Evolutionary conservation across 2,797 vertebrate species (phyloP).

Genomic region (Arrhamphus sclerolepis): DNA sequence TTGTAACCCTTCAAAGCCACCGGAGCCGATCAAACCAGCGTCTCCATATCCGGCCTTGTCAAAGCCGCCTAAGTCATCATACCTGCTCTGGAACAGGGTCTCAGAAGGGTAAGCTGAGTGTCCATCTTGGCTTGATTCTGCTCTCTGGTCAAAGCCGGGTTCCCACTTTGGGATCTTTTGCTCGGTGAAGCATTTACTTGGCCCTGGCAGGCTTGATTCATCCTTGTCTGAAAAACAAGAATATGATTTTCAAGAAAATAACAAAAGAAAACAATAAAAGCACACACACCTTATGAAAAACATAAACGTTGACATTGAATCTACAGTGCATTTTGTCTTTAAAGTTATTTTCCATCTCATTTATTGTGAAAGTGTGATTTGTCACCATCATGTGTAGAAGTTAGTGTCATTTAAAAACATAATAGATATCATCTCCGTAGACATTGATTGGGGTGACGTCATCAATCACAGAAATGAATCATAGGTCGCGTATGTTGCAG

Average conservation of each 20-base stretch:
- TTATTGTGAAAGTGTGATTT: too few species aligned
- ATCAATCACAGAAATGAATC: too few species aligned
- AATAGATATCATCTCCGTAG: too few species aligned
- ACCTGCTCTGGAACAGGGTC: constrained; percentile 71
- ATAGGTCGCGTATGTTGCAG: too few species aligned
- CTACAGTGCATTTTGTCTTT: too few species aligned
- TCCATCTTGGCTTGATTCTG: constrained; percentile 56
- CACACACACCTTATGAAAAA: too few species aligned
- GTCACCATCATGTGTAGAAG: too few species aligned
- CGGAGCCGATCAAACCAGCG: constrained; percentile 66
- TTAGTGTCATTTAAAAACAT: too few species aligned
- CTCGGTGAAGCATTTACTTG: constrained; percentile 69
- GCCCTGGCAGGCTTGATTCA: constrained; percentile 55
- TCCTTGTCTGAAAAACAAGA: constrained; percentile 54
- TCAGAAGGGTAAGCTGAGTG: constrained; percentile 57
- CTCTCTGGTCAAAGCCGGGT: constrained; percentile 59
- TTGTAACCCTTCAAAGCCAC: constrained; percentile 66
- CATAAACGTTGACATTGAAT: too few species aligned
- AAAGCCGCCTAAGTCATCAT: constrained; percentile 70
- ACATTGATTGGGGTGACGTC: too few species aligned
- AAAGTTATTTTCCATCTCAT: too few species aligned
- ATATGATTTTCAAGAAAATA: neutral
- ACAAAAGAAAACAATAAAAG: too few species aligned
- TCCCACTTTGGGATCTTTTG: constrained; percentile 77
- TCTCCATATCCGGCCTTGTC: constrained; percentile 68